Percentiles rank a stretch among this genome's conserved stretches.
Conservation (phyloP, 2,113 vertebrate genomes). For the Corythaixoides concolor region DNA sequence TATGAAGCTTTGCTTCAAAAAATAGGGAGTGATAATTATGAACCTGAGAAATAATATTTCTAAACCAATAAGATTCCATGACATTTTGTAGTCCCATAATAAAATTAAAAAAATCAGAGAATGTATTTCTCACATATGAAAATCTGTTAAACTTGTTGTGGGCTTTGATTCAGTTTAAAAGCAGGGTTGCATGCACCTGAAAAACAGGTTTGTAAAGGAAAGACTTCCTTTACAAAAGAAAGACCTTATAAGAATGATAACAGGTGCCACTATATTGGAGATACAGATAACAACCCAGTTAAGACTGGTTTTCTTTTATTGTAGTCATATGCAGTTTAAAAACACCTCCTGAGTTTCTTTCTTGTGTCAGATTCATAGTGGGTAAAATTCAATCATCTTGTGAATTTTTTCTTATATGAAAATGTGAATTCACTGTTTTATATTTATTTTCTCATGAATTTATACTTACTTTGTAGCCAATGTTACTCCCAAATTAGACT, state of each 20-base stretch:
- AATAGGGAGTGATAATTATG: background rate
- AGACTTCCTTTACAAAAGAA: background rate
- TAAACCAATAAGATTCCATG: background rate
- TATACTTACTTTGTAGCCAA: background rate
- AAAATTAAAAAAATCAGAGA: background rate
- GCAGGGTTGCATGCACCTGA: background rate
- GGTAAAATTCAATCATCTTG: background rate
- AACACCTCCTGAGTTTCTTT: background rate
- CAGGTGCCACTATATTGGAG: background rate
- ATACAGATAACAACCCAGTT: background rate
- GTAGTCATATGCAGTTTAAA: background rate
- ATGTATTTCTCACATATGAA: background rate
- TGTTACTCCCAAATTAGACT: background rate
- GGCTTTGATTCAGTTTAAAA: background rate
- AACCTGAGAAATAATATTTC: background rate
- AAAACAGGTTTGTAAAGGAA: slow-evolving; percentile 21
- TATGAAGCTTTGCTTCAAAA: background rate
- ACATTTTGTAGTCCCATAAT: background rate
- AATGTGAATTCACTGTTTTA: background rate
- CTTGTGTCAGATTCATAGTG: background rate
- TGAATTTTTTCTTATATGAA: background rate
- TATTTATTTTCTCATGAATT: background rate
- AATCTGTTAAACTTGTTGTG: background rate
- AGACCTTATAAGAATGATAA: background rate
- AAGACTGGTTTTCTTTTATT: background rate